Base-by-base conservation (phyloP, 2,113 vertebrate genomes). In the Podarcis muralis region DNA sequence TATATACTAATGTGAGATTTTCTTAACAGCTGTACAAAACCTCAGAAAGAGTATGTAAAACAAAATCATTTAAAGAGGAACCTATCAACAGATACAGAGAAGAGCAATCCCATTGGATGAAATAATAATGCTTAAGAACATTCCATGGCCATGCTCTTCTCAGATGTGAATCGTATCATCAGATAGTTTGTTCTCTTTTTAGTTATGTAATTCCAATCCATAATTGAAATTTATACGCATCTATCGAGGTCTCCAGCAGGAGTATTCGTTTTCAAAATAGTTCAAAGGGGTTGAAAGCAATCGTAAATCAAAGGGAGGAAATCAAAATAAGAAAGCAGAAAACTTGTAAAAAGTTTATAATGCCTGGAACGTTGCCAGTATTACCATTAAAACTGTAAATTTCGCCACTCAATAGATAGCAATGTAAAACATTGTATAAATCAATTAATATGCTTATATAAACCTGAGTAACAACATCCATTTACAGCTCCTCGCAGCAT, bases 321-420 rank as follows among this genome's bases (percentile, higher is more conserved):
- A 94, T 91, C 5, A 88, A 88, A 94, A 89, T 75, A 91, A 82
- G 84, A 87, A 90, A 91, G 65, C 0, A 87, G 68, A 91, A 93
- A 93, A 89, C n/a, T 3, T 87, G 88, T 91, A 88, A 82, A 83
- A 89, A 92, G 4, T 15, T 91, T 87, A 91, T 75, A 94, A 90
- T 87, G n/a, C 85, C 95, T 96, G 94, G 89, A 91, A 88, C 82
- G 69, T 71, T 91, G 79, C 92, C 95, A 95, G 85, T 95, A 88
- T 92, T 84, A 85, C 91, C 93, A 97, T 96, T 96, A 95, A 94
- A 93, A 78, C 91, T 94, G 86, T 96, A 96, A 95, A 95, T 96
- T 96, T 93, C 65, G 74, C 53, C 57, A 88, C 81, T 94, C 94
- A 90, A 87, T 89, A 94, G 85, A 85, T 92, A 95, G 92, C 27